phyloP scores from a whole-genome alignment of 1,140 invertebrate genomes.

The Bombus sibiricus region DNA sequence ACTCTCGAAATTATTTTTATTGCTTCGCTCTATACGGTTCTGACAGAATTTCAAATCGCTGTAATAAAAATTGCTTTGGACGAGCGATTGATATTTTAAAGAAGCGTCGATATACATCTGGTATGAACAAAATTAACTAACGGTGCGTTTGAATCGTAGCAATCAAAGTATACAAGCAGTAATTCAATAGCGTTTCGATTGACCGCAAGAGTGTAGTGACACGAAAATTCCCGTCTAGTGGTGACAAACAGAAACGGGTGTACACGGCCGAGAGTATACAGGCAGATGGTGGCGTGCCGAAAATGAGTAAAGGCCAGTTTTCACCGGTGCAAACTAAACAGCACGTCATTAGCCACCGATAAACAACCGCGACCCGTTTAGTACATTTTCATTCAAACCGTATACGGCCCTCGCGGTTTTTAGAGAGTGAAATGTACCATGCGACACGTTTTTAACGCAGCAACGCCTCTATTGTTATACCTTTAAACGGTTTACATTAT shows the following conservation, averaged over 20 bases:
- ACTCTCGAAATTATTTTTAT: rapidly evolving
- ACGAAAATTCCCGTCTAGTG: constrained; percentile 39
- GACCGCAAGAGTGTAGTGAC: constrained; percentile 17
- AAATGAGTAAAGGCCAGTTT: constrained; percentile 45
- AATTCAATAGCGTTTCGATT: constrained; percentile 35
- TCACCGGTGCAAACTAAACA: constrained; percentile 18
- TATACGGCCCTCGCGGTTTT: background rate
- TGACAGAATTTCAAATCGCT: background rate
- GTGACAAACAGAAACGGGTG: background rate
- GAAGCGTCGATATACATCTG: background rate
- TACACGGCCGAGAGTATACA: constrained; percentile 15
- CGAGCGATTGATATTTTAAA: background rate
- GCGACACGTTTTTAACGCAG: background rate
- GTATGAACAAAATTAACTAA: constrained; percentile 37
- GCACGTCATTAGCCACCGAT: constrained; percentile 29
- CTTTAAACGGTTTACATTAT: background rate
- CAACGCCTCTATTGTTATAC: too few relatives aligned
- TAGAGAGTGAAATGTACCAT: background rate
- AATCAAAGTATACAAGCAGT: background rate
- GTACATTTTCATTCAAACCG: constrained; percentile 8
- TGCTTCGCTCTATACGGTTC: background rate
- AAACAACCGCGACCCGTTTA: constrained; percentile 27
- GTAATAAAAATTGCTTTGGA: background rate
- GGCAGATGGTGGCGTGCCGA: constrained; percentile 14
- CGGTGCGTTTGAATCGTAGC: background rate